These are phyloP conservation scores for Phrynosoma platyrhinos DNA, from an alignment of 2,113 vertebrate species.

Conservation along the genomic window DNA sequence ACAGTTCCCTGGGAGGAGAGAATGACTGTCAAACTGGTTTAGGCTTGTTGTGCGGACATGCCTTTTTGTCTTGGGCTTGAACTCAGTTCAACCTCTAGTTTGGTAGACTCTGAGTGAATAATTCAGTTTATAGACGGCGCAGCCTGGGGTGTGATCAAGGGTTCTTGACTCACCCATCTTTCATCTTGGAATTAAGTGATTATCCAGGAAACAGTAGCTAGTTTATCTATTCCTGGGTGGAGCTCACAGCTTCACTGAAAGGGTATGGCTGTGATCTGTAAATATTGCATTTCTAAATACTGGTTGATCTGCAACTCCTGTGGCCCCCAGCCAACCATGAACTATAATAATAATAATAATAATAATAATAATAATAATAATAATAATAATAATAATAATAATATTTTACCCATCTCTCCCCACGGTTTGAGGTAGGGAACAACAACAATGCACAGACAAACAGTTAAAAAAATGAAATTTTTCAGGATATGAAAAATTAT, in stretches of 20 bases:
- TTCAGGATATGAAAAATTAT: too few relatives aligned
- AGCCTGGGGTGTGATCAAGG: too few relatives aligned
- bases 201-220: background rate
- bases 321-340: too few relatives aligned
- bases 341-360: too few relatives aligned
- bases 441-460: too few relatives aligned
- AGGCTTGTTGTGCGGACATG: background rate
- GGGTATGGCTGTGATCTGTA: background rate
- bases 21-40: background rate
- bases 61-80: background rate
- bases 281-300: background rate
- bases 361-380: too few relatives aligned
- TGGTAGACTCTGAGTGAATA: background rate
- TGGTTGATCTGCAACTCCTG: background rate
- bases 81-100: constrained; percentile 3
- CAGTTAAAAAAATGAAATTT: too few relatives aligned
- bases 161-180: constrained; percentile 1
- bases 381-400: too few relatives aligned
- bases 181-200: constrained; percentile 24
- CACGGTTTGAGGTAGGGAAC: too few relatives aligned
- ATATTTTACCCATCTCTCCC: too few relatives aligned
- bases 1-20: background rate
- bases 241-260: background rate
- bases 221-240: background rate
- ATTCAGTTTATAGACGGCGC: background rate